Evolutionary conservation across 1,140 invertebrate genomes (phyloP).

Genomic region (Drosophila nasuta): DNA sequence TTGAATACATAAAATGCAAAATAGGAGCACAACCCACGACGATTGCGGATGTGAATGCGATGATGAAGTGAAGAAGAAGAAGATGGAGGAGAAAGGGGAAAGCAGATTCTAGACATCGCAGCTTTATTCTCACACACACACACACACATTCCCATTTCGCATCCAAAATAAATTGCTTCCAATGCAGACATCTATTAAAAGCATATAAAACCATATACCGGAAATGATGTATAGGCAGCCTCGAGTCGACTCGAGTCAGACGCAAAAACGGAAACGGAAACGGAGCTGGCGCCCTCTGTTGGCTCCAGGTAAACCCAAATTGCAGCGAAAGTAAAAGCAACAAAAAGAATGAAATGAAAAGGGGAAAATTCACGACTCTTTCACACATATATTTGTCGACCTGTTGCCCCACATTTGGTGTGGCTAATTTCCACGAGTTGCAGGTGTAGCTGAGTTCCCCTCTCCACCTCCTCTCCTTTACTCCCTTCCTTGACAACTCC

Average conservation of each 20-base stretch:
- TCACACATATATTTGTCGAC: conserved; percentile 42
- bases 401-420: conserved; percentile 74
- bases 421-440: conserved; percentile 70
- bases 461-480: background rate
- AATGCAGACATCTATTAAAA: conserved; percentile 81
- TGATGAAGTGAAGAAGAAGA: background rate
- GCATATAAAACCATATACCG: conserved; percentile 77
- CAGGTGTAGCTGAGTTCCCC: conserved; percentile 48
- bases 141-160: conserved; percentile 17
- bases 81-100: background rate
- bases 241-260: background rate
- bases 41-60: conserved; percentile 1
- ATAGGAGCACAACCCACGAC: conserved; percentile 57
- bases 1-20: conserved; percentile 83
- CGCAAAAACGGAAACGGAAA: conserved; percentile 1
- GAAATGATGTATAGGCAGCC: conserved; percentile 74
- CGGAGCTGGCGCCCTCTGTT: conserved; percentile 3
- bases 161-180: conserved; percentile 74
- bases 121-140: conserved; percentile 6
- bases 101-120: conserved; percentile 19
- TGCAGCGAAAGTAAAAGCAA: conserved; percentile 57
- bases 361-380: conserved; percentile 6
- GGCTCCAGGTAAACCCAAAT: conserved; percentile 28
- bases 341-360: background rate
- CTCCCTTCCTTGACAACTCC: background rate